A percentile compares a stretch with the other conserved stretches of the same genome.
These are phyloP conservation scores for Eristalinus sepulchralis DNA, from an alignment of 2,888 invertebrate genomes.

Conservation along the genomic window DNA sequence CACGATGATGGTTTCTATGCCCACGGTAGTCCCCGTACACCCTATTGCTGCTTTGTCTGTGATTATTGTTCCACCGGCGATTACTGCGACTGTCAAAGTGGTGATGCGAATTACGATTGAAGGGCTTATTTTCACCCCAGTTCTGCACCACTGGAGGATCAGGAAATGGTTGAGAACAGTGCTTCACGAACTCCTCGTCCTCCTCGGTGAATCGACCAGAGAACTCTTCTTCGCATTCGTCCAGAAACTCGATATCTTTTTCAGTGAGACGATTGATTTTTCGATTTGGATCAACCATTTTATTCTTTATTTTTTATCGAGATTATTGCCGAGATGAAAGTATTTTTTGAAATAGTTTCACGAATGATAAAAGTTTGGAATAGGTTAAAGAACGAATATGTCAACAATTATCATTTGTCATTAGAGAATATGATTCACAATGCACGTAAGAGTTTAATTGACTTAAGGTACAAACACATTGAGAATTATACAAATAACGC, in stretches of 20 bases:
- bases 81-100: conserved; percentile 22
- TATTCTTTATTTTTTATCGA: conserved; percentile 1
- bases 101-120: conserved; percentile 43
- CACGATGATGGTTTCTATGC: conserved; percentile 11
- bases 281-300: conserved; percentile 81
- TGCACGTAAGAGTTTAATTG: not conserved
- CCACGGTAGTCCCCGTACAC: not conserved
- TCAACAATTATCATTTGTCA: conserved; percentile 10
- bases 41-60: conserved; percentile 59
- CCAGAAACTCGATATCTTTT: conserved; percentile 84
- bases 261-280: conserved; percentile 82
- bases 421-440: not conserved
- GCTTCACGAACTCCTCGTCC: conserved; percentile 84
- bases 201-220: conserved; percentile 84
- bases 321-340: not conserved
- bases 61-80: conserved; percentile 65
- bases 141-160: conserved; percentile 85
- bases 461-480: not conserved
- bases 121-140: conserved; percentile 78
- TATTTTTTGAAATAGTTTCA: not conserved
- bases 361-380: not conserved
- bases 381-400: not conserved
- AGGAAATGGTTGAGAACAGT: conserved; percentile 79
- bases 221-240: conserved; percentile 85
- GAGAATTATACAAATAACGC: too few relatives aligned